These are phyloP conservation scores for Hoplodrina blanda DNA, from an alignment of 2,888 invertebrate species.

Conservation along the genomic window DNA sequence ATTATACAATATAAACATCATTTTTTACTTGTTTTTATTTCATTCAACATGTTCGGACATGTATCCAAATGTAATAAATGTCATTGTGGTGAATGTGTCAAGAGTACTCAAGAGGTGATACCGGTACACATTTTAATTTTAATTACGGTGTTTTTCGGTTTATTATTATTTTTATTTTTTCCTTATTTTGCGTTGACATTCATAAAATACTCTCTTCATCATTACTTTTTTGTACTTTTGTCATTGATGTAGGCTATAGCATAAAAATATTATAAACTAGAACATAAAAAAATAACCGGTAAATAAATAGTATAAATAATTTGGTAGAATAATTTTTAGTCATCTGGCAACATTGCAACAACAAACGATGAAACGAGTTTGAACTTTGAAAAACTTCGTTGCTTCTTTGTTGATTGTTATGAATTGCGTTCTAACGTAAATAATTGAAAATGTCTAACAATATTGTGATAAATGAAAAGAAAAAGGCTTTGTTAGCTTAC, in stretches of 20 bases:
- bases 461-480: conserved; percentile 66
- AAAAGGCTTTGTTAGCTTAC: conserved; percentile 70
- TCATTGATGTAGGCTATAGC: too few species aligned
- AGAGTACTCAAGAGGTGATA: too few species aligned
- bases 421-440: neutral
- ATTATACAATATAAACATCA: fast-evolving
- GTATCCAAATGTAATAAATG: conserved; percentile 39
- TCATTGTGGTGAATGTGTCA: conserved; percentile 10
- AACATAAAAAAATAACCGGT: neutral
- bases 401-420: conserved; percentile 18
- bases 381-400: conserved; percentile 42
- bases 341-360: conserved; percentile 24
- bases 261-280: too few species aligned
- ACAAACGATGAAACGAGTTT: conserved; percentile 11
- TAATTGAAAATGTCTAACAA: conserved; percentile 44
- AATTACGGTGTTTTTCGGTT: neutral
- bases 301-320: neutral
- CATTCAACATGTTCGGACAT: neutral
- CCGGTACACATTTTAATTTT: too few species aligned
- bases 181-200: too few species aligned
- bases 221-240: too few species aligned
- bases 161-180: too few species aligned
- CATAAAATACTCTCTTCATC: too few species aligned
- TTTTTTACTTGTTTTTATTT: too few species aligned
- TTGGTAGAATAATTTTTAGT: neutral